phyloP scores from a whole-genome alignment of 1,140 invertebrate species.

The Camponotus pennsylvanicus region DNA sequence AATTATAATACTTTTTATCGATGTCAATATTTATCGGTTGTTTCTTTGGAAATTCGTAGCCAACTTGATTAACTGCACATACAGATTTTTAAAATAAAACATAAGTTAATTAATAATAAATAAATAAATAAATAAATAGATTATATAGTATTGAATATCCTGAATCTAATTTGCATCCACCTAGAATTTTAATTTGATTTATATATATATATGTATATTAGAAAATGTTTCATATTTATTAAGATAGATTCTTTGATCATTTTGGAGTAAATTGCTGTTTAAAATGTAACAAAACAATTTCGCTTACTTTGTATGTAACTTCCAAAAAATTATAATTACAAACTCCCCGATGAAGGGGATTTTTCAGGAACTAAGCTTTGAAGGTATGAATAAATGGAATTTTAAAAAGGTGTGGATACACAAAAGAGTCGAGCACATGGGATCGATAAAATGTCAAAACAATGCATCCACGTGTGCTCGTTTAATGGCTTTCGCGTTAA shows the following conservation, averaged over 20 bases:
- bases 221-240: neutral
- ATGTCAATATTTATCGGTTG: too few relatives aligned
- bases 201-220: neutral
- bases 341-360: neutral
- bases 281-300: too few relatives aligned
- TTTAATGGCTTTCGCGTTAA: slow-evolving; percentile 15
- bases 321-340: too few relatives aligned
- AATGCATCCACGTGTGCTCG: neutral
- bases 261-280: neutral
- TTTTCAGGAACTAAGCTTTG: neutral
- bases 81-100: too few relatives aligned
- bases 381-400: slow-evolving; percentile 2
- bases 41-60: too few relatives aligned
- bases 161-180: neutral
- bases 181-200: neutral
- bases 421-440: neutral
- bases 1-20: too few relatives aligned
- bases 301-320: too few relatives aligned
- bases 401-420: neutral
- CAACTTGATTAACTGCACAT: too few relatives aligned
- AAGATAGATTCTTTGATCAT: too few relatives aligned
- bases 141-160: neutral
- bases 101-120: too few relatives aligned
- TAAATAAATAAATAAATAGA: too few relatives aligned
- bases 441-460: slow-evolving; percentile 31